Evolutionary conservation across 2,113 vertebrate genomes (phyloP).

Genomic region (Fukomys damarensis): DNA sequence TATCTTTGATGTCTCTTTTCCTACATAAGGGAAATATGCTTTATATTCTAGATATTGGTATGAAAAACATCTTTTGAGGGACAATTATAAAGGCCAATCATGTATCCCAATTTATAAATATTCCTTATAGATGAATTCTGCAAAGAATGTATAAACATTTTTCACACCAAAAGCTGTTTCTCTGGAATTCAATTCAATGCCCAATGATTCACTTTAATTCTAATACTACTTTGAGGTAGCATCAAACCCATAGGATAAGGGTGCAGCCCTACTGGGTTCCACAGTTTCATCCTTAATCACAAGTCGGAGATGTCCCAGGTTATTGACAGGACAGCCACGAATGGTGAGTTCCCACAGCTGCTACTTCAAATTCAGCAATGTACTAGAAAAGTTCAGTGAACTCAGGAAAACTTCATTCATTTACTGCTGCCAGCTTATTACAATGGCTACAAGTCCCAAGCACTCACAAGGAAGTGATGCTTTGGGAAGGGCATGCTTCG

Average conservation of each 20-base stretch:
- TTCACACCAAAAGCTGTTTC: not conserved
- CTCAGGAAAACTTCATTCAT: not conserved
- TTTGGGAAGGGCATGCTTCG: not conserved
- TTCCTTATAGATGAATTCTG: not conserved
- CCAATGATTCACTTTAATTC: not conserved
- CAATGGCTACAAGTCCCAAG: not conserved
- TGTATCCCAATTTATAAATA: not conserved
- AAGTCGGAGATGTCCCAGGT: not conserved
- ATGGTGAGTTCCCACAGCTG: not conserved
- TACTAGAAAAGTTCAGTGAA: not conserved
- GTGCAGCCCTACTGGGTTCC: not conserved
- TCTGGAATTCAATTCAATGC: not conserved
- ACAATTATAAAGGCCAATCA: not conserved
- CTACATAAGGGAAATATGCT: not conserved
- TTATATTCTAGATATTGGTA: not conserved
- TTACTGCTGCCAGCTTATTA: not conserved
- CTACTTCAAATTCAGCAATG: not conserved
- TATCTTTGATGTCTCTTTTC: not conserved
- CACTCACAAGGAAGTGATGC: not conserved
- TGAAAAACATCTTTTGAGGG: not conserved
- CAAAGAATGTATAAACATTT: not conserved
- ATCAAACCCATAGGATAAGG: no score
- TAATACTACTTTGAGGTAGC: not conserved
- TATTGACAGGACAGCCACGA: no score
- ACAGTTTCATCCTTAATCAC: not conserved